A percentile compares a stretch with the other conserved stretches of the same genome.
phyloP scores from a whole-genome alignment of 1,140 invertebrate genomes.

The Drosophila sechellia region DNA sequence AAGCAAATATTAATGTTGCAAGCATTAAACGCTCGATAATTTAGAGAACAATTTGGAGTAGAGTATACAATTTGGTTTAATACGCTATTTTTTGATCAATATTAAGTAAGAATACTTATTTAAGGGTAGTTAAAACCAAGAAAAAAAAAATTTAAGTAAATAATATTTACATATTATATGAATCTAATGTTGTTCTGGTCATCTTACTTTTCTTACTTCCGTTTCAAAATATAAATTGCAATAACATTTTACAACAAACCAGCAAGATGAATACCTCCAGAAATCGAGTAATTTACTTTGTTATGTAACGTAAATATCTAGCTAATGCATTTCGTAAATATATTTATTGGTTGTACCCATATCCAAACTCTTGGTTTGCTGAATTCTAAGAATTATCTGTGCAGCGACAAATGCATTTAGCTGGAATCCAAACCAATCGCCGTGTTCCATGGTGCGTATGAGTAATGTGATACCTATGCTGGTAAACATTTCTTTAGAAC shows the following conservation, averaged over 20 bases:
- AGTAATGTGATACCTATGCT: slow-evolving; percentile 62
- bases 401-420: slow-evolving; percentile 42
- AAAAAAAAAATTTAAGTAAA: too few relatives aligned
- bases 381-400: slow-evolving; percentile 20
- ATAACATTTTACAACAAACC: too few relatives aligned
- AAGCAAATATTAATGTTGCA: neutral
- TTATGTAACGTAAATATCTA: slow-evolving; percentile 1
- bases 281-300: neutral
- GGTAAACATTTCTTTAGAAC: slow-evolving; percentile 54
- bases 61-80: neutral
- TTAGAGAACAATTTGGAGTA: neutral
- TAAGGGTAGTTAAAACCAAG: too few relatives aligned
- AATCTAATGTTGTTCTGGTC: too few relatives aligned
- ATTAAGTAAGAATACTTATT: too few relatives aligned
- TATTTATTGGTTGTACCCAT: neutral
- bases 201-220: too few relatives aligned
- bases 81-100: too few relatives aligned
- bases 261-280: too few relatives aligned
- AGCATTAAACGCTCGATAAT: neutral
- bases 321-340: slow-evolving; percentile 14
- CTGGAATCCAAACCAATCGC: slow-evolving; percentile 32
- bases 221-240: too few relatives aligned
- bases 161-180: too few relatives aligned
- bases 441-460: slow-evolving; percentile 59
- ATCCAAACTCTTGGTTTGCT: neutral